A percentile compares a stretch with the other conserved stretches of the same genome.
Evolutionary conservation across 2,797 vertebrate genomes (phyloP).

Genomic region (Lepilemur ruficaudatus): DNA sequence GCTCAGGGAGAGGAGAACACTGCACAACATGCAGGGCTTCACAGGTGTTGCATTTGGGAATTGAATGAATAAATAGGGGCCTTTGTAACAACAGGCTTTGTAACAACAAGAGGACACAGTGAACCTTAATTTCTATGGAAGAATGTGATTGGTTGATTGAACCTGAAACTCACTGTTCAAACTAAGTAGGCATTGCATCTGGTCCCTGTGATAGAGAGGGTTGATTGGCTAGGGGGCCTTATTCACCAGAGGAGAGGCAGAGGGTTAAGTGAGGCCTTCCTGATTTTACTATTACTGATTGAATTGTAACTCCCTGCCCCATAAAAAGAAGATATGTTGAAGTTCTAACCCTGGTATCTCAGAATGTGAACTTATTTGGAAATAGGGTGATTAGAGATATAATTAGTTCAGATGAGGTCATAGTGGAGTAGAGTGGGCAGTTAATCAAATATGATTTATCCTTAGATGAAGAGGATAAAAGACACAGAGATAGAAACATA

Average conservation of each 20-base stretch:
- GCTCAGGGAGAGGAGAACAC: too few species aligned
- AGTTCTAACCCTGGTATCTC: not conserved
- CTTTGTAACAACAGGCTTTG: not conserved
- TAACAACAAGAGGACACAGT: not conserved
- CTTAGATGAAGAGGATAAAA: not conserved
- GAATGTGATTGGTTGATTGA: not conserved
- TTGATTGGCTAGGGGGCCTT: not conserved
- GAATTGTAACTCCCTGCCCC: too few species aligned
- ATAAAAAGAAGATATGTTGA: not conserved
- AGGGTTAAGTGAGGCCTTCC: not conserved
- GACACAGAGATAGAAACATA: not conserved
- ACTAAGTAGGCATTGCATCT: not conserved
- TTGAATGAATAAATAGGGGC: not conserved
- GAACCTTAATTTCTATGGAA: not conserved
- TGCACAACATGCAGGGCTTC: not conserved
- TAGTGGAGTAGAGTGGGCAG: not conserved
- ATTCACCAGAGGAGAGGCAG: not conserved
- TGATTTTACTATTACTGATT: not conserved
- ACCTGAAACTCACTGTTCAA: not conserved
- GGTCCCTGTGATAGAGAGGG: too few species aligned
- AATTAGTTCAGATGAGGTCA: not conserved
- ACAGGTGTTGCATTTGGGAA: not conserved
- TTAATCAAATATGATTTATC: not conserved
- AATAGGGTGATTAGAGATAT: not conserved
- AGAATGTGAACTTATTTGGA: not conserved